Evolutionary conservation across 2,797 vertebrate species (phyloP).

Genomic region (Tauraco hartlaubi): DNA sequence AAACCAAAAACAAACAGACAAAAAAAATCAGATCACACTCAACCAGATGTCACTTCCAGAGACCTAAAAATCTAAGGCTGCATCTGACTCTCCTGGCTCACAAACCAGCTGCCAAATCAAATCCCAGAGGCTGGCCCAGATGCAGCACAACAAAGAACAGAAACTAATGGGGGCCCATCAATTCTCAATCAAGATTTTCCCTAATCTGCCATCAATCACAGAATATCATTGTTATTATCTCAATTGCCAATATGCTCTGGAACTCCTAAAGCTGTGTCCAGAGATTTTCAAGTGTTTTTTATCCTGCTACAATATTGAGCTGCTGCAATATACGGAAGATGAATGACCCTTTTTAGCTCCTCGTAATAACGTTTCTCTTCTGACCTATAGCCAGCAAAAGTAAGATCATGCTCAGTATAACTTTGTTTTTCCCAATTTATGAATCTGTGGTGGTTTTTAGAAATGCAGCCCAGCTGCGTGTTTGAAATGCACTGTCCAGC

Average conservation of each 20-base stretch:
- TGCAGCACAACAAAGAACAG: not conserved
- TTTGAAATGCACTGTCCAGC: not conserved
- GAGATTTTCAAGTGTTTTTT: conserved; percentile 32
- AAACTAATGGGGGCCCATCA: not conserved
- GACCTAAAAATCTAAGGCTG: not conserved
- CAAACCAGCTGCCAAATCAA: conserved; percentile 31
- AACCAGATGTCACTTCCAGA: not conserved
- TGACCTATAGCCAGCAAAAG: conserved; percentile 14
- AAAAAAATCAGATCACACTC: not conserved
- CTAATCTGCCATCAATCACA: conserved; percentile 2
- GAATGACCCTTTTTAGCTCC: not conserved
- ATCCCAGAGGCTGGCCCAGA: not conserved
- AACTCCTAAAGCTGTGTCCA: conserved; percentile 2
- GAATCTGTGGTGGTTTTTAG: not conserved
- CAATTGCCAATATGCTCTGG: conserved; percentile 20
- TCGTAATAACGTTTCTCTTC: conserved; percentile 10
- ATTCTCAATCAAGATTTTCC: conserved; percentile 16
- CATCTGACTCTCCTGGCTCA: conserved; percentile 18
- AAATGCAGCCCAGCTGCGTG: not conserved
- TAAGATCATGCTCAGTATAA: not conserved
- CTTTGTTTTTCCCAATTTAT: not conserved
- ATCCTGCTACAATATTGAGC: conserved; percentile 1
- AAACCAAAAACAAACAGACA: not conserved
- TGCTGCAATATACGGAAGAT: not conserved
- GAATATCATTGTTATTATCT: conserved; percentile 28